Base-by-base conservation (phyloP, 2,888 invertebrate genomes). In the Aplocera efformata region DNA sequence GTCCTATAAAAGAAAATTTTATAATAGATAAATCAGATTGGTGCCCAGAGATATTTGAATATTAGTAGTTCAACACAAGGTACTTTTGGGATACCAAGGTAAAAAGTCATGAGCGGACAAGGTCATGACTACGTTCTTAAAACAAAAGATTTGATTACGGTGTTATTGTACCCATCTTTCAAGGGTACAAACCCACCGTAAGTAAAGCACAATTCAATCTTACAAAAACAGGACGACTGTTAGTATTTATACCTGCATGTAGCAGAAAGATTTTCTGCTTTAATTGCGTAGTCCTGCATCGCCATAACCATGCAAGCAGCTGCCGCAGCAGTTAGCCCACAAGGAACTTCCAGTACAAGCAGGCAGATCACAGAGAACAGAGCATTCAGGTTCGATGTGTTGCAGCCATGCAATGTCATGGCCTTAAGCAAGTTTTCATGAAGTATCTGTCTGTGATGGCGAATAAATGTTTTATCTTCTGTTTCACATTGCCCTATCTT, bases 261-360 rank as follows among this genome's bases (percentile, higher is more conserved):
- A 3, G 75, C 58, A 1, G 77, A 53, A 1, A 83, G 53, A 21
- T 70, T 66, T 5, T 73, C 67, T 1, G 72, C 74, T 7, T 78
- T 74, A 6, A 91, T 60, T 0, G 89, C 85, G 13, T 75, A 73
- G 41, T 91, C 90, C 61, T 92, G 92, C n/a, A 92, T 72, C 6
- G 89, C 81, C 91, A 92, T 91, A 0, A 85, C 72, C 17, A 91
- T 74, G 51, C 90, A 91, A 0, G 90, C 89, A 4, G 89, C 71
- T 0, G 89, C 81, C 0, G 91, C 90, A 0, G 91, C 91, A 0
- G 90, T 90, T 54, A 90, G 86, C 0, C 91, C 90, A 40, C 91
- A 91, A 0, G 92, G 92, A 7, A 92, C 83, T 61, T 91, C 92
- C 6, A 90, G 65, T 0, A 90, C 74, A 1, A 90, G 69, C 28